phyloP scores from a whole-genome alignment of 1,140 invertebrate species.

The Conus ventricosus region DNA sequence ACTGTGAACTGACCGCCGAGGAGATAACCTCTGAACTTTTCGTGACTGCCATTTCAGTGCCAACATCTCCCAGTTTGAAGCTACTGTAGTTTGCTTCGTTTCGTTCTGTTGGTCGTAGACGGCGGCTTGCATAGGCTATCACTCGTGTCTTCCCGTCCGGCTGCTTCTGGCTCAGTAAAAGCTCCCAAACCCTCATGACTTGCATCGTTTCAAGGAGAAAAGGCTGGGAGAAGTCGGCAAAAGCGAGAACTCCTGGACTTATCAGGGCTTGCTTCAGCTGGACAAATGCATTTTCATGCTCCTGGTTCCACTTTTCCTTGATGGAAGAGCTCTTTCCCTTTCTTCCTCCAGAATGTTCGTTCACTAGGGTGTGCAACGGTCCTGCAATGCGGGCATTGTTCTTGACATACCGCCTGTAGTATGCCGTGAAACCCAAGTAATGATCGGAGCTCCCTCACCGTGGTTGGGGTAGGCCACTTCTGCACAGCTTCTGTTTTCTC shows the following conservation, averaged over 20 bases:
- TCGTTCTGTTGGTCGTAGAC: not conserved
- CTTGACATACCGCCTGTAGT: constrained; percentile 59
- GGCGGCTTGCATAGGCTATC: not conserved
- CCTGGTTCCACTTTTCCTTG: constrained; percentile 23
- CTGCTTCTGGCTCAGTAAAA: constrained; percentile 7
- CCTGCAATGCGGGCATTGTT: constrained; percentile 46
- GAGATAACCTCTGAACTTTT: not conserved
- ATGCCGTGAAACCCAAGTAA: constrained; percentile 64
- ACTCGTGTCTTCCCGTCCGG: not conserved
- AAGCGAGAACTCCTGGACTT: constrained; percentile 21
- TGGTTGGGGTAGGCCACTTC: constrained; percentile 22
- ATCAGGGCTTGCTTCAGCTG: constrained; percentile 28
- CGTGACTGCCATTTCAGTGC: not conserved
- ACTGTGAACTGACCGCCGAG: not conserved
- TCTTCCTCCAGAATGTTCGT: constrained; percentile 12
- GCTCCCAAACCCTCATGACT: not conserved
- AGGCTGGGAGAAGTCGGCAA: constrained; percentile 27
- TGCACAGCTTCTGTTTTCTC: constrained; percentile 3
- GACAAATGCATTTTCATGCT: constrained; percentile 34
- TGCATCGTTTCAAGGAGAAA: constrained; percentile 1
- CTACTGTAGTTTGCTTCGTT: no score
- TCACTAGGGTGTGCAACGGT: constrained; percentile 38
- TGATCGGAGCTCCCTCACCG: constrained; percentile 51
- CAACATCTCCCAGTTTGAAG: no score
- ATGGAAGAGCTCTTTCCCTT: not conserved